Base-by-base conservation (phyloP, 2,797 vertebrate genomes). In the Sphenopsis melanotis region DNA sequence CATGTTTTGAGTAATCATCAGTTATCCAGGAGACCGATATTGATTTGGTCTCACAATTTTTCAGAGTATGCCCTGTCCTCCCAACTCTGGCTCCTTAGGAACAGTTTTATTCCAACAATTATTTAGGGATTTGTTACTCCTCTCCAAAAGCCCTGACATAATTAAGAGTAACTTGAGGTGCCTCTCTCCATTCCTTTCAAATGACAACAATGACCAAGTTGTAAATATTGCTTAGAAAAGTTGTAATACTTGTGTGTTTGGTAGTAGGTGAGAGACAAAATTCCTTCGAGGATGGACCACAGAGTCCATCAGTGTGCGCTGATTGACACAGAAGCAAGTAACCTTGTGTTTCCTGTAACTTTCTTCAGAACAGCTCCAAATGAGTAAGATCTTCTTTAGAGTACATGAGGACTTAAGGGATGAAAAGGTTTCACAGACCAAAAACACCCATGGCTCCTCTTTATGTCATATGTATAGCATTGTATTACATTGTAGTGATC, bases 261-360 rank as follows among this genome's bases (percentile, higher is more conserved):
- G 5, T 34, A 32, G 12, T 41, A 34, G 5, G 6, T 63, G 19
- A 70, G 9, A 0, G 1, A 50, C 15, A 22, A 23, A 24, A 32
- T 27, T 19, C 3, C 4, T 53, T 53, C 26, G 32, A 37, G 34
- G 61, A 29, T 27, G 37, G 26, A 47, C 9, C 2, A 2, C 34
- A 34, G 32, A 15, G 26, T 50, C 16, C 15, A 50, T 50, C 49
- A 57, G 11, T 1, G 5, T n/a, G 30, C 3, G 8, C 3, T 41
- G 20, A 47, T 7, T 41, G 4, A 10, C 16, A 55, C 18, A 21
- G 8, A 66, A 46, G 34, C 11, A 50, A 32, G 32, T 44, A 64
- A 29, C 11, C 3, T 4, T 10, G 21, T 3, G 12, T 47, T 69
- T 77, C 50, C 49, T 65, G 32, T 0, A 1, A 3, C 18, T 53